Evolutionary conservation across 2,797 vertebrate species (phyloP), one percentile per base, ranked within the genome.

Genomic region (Poeciliopsis infans): DNA sequence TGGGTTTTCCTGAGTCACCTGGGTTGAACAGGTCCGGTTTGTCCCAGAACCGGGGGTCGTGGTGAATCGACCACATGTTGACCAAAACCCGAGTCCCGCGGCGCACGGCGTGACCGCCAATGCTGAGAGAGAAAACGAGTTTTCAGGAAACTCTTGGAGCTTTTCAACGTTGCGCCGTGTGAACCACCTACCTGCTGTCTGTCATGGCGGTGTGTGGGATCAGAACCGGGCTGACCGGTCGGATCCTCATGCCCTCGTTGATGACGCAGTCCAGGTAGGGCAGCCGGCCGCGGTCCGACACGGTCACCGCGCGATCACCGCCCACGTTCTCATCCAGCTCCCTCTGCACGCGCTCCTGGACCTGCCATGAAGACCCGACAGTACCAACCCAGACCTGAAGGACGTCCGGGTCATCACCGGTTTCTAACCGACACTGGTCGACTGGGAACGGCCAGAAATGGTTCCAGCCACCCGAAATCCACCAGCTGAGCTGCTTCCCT

Each of bases 11-110:
- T 49, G 69, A 59, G 28, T 78, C 79, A 96, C 96, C 96, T 82
- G 96, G 96, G 45, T 78, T 89, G 79, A 96, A 96, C 5, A 87
- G 76, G 71, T 96, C 95, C 0, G 96, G 95, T 43, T 83, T 85
- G 70, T 95, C 93, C 96, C 96, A 96, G 89, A 92, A 88, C 43
- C 73, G 5, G 0, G 95, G 94, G 85, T 96, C 87, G 0, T 96
- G 96, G 73, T 96, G 96, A 55, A 96, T 95, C 20, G 95, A 92
- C 95, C 96, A 96, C 95, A 96, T 95, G 91, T 96, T 96, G 72
- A 96, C 94, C 88, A 96, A 23, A 46, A 96, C 95, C 25, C 94
- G 94, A 12, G 95, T 95, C 59, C 95, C 96, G 11, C 89, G 83
- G 0, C 66, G 0, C 53, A 96, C 89, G 0, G 74, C 1, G 74